Percentiles rank a stretch among this genome's conserved stretches.
Evolutionary conservation across 2,797 vertebrate genomes (phyloP).

Genomic region (Helicolenus hilgendorfi): DNA sequence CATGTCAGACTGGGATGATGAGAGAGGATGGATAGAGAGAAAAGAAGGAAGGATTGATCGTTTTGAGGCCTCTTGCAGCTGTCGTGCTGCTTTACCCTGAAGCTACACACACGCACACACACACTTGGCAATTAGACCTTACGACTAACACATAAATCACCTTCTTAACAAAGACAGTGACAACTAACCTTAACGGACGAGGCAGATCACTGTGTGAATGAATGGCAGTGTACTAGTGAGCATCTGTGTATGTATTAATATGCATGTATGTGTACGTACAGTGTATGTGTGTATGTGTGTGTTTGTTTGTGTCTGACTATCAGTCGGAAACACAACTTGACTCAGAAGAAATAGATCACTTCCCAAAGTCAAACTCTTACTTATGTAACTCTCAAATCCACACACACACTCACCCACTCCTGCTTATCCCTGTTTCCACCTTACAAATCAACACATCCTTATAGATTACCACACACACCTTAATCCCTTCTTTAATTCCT

Average conservation of each 20-base stretch:
- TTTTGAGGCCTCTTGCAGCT: conserved; percentile 73
- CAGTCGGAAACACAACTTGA: conserved; percentile 26
- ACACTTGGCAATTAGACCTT: conserved; percentile 39
- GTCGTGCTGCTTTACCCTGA: conserved; percentile 59
- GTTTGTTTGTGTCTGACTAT: conserved; percentile 10
- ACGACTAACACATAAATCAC: conserved; percentile 75
- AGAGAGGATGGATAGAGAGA: background rate
- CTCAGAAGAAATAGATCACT: conserved; percentile 34
- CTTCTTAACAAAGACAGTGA: conserved; percentile 76
- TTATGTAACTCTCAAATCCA: conserved; percentile 29
- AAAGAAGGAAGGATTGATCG: conserved; percentile 36
- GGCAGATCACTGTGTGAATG: conserved; percentile 42
- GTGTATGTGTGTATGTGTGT: background rate
- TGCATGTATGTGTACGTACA: conserved; percentile 13
- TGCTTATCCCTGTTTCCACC: conserved; percentile 70
- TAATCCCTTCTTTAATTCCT: conserved; percentile 81
- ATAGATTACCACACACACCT: conserved; percentile 77
- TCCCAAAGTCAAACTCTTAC: conserved; percentile 31
- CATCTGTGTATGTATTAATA: conserved; percentile 64
- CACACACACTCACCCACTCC: conserved; percentile 29
- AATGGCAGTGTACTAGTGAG: conserved; percentile 37
- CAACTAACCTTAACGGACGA: conserved; percentile 70
- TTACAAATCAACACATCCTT: conserved; percentile 74
- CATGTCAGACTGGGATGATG: background rate
- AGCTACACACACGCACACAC: conserved; percentile 37